These are phyloP conservation scores for Pedionomus torquatus DNA, from an alignment of 2,113 vertebrate genomes.

Conservation along the genomic window DNA sequence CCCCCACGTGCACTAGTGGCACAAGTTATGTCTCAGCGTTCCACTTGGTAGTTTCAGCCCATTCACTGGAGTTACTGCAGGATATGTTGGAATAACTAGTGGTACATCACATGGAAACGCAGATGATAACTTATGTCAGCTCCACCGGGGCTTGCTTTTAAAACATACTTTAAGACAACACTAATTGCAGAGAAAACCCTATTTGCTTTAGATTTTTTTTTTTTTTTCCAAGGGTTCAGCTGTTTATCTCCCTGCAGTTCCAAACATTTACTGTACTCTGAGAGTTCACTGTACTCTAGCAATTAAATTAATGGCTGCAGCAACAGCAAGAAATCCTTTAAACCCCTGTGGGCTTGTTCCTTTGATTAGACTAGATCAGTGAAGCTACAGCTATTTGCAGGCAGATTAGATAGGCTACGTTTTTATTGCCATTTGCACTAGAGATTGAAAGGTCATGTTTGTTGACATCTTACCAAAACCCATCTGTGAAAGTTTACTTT, in stretches of 20 bases:
- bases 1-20: background rate
- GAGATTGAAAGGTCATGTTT: constrained; percentile 70
- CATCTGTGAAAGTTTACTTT: constrained; percentile 65
- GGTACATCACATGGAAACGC: background rate
- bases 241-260: constrained; percentile 69
- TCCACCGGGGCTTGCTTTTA: constrained; percentile 17
- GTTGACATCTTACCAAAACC: constrained; percentile 66
- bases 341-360: constrained; percentile 74
- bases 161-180: constrained; percentile 56
- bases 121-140: constrained; percentile 26
- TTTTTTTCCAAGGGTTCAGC: constrained; percentile 55
- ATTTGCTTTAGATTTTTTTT: constrained; percentile 53
- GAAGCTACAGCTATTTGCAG: constrained; percentile 74
- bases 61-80: background rate
- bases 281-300: constrained; percentile 69
- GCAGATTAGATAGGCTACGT: constrained; percentile 68
- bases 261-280: constrained; percentile 66
- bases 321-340: constrained; percentile 69
- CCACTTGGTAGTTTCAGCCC: background rate
- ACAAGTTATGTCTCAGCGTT: background rate
- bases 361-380: constrained; percentile 79
- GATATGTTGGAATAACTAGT: background rate
- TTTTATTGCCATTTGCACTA: constrained; percentile 63
- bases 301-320: constrained; percentile 79
- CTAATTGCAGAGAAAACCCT: constrained; percentile 64